phyloP scores from a whole-genome alignment of 2,113 vertebrate genomes.

The Callorhinus ursinus region DNA sequence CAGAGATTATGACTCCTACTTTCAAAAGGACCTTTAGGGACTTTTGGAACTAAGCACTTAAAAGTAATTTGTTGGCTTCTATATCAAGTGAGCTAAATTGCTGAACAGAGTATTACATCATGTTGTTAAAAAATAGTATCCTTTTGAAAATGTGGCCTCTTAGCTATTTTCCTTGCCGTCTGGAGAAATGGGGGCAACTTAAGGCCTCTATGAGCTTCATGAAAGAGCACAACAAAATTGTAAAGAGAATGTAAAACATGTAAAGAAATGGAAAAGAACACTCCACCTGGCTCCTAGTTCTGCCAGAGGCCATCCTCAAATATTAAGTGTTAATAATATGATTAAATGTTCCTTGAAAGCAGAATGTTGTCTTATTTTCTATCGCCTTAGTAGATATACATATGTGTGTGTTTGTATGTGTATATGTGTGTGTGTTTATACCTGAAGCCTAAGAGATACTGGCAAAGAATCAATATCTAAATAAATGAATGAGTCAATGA shows the following conservation, averaged over 20 bases:
- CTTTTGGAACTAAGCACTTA: slow-evolving; percentile 13
- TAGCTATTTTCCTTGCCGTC: background rate
- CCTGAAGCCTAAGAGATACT: background rate
- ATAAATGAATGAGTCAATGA: slow-evolving; percentile 51
- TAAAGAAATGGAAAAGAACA: background rate
- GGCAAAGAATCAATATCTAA: slow-evolving; percentile 17
- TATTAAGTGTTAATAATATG: background rate
- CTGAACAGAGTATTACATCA: slow-evolving; percentile 11
- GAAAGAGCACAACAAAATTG: background rate
- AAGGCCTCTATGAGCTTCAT: background rate
- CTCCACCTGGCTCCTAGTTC: background rate
- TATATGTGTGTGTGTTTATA: no score
- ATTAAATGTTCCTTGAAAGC: slow-evolving; percentile 39
- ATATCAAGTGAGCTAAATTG: background rate
- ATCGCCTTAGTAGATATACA: background rate
- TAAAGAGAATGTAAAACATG: background rate
- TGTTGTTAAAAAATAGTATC: slow-evolving; percentile 42
- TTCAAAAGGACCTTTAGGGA: slow-evolving; percentile 25
- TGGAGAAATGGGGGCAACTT: background rate
- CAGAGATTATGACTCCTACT: background rate
- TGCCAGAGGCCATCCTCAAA: background rate
- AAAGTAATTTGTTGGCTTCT: slow-evolving; percentile 50
- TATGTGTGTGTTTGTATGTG: no score
- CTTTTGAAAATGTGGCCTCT: slow-evolving; percentile 17
- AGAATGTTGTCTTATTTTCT: slow-evolving; percentile 22